Conservation (phyloP, 1,140 invertebrate species). For the Drosophila rhopaloa region DNA sequence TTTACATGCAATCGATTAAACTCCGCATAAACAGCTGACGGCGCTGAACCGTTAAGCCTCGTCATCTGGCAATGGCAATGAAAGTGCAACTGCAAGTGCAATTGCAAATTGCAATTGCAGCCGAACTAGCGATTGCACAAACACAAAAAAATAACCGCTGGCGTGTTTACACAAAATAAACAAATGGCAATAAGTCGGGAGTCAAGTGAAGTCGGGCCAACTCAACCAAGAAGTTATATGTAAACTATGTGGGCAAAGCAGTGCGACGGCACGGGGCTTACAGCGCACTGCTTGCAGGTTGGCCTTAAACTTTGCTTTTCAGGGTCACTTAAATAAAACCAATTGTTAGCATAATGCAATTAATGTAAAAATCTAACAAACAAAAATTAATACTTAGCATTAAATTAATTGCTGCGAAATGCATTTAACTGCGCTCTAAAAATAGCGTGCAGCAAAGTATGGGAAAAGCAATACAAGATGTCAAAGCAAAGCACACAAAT, state of each 20-base stretch:
- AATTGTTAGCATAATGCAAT: constrained; percentile 25
- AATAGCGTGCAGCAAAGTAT: constrained; percentile 61
- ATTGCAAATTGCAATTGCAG: constrained; percentile 17
- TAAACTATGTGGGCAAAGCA: constrained; percentile 23
- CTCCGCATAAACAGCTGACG: constrained; percentile 39
- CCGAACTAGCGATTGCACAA: constrained; percentile 9
- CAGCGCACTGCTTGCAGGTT: constrained; percentile 29
- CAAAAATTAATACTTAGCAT: constrained; percentile 42
- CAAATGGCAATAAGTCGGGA: constrained; percentile 32
- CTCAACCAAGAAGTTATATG: constrained; percentile 31
- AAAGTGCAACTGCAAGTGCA: constrained; percentile 39
- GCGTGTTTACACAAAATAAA: constrained; percentile 54
- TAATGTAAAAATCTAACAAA: constrained; percentile 13
- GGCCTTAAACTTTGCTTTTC: constrained; percentile 41
- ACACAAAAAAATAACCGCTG: constrained; percentile 11
- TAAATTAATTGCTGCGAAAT: constrained; percentile 43
- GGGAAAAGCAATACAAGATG: constrained; percentile 55
- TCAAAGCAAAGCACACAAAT: constrained; percentile 34
- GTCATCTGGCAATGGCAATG: constrained; percentile 51
- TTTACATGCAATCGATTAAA: constrained; percentile 31
- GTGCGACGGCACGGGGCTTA: neutral
- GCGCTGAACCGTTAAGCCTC: constrained; percentile 45
- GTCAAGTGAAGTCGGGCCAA: constrained; percentile 32
- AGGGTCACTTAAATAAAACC: constrained; percentile 19
- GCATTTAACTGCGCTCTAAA: constrained; percentile 29